These are phyloP conservation scores for Sisor rabdophorus DNA, from an alignment of 2,113 vertebrate species.

Conservation along the genomic window DNA sequence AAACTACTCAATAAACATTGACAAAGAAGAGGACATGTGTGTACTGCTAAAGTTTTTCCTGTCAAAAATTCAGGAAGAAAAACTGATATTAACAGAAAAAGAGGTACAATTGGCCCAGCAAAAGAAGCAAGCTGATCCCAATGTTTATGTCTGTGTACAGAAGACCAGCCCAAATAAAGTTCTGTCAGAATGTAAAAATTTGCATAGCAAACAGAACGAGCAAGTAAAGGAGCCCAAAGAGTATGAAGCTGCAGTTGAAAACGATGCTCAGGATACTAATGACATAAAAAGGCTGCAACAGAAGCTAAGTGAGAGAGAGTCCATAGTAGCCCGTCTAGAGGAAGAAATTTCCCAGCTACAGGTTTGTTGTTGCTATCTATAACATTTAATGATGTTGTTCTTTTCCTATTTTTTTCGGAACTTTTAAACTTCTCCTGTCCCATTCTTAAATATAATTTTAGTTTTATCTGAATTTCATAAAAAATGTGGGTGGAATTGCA, in stretches of 20 bases:
- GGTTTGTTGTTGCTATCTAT: slow-evolving; percentile 67
- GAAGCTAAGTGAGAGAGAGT: slow-evolving; percentile 77
- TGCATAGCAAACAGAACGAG: slow-evolving; percentile 78
- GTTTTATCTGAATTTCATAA: too few relatives aligned
- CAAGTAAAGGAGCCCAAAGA: slow-evolving; percentile 65
- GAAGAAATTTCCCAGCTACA: slow-evolving; percentile 75
- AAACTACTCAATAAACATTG: slow-evolving; percentile 41
- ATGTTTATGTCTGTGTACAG: slow-evolving; percentile 72
- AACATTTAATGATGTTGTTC: neutral
- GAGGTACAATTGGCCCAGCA: slow-evolving; percentile 63
- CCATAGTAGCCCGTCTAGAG: slow-evolving; percentile 70
- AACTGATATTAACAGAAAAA: slow-evolving; percentile 23
- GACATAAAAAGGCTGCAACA: slow-evolving; percentile 60
- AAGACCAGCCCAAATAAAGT: slow-evolving; percentile 72
- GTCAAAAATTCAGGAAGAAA: slow-evolving; percentile 65
- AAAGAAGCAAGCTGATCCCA: slow-evolving; percentile 64
- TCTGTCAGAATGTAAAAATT: slow-evolving; percentile 68
- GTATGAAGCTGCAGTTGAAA: slow-evolving; percentile 55
- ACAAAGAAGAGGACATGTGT: slow-evolving; percentile 56
- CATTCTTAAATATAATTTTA: too few relatives aligned
- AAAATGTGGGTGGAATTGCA: too few relatives aligned
- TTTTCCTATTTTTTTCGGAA: too few relatives aligned
- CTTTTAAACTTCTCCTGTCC: too few relatives aligned
- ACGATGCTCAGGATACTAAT: slow-evolving; percentile 42
- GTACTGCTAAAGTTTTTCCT: slow-evolving; percentile 60